phyloP scores from a whole-genome alignment of 2,797 vertebrate species.

The Emys orbicularis region DNA sequence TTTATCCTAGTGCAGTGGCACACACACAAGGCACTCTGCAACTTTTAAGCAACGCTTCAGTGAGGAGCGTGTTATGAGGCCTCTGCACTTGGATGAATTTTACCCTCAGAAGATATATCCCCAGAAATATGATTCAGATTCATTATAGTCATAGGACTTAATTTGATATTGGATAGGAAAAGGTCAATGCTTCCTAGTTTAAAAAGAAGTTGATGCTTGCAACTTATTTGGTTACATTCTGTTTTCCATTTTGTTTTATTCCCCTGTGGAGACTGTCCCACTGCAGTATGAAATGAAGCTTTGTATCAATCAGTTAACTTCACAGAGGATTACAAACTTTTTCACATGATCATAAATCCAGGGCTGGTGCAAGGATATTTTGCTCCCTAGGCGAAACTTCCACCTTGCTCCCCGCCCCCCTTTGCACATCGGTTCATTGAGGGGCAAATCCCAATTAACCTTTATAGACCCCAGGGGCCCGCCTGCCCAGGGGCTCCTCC shows the following conservation, averaged over 20 bases:
- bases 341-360: not conserved
- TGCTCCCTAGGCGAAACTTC: too few relatives aligned
- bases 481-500: too few relatives aligned
- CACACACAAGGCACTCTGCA: not conserved
- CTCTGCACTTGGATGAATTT: not conserved
- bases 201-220: not conserved
- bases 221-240: not conserved
- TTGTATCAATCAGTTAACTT: not conserved
- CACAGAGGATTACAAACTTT: not conserved
- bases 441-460: too few relatives aligned
- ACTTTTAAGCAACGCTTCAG: not conserved
- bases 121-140: not conserved
- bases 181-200: not conserved
- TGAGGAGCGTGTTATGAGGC: not conserved
- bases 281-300: not conserved
- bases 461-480: too few relatives aligned
- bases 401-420: too few relatives aligned
- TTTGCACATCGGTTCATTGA: too few relatives aligned
- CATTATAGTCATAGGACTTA: not conserved
- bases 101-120: not conserved
- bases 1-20: not conserved
- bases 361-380: too few relatives aligned
- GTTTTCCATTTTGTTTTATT: not conserved
- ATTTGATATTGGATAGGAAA: not conserved
- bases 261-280: not conserved